A percentile compares a stretch with the other conserved stretches of the same genome.
These are phyloP conservation scores for Grus americana DNA, from an alignment of 2,113 vertebrate species.

Conservation along the genomic window DNA sequence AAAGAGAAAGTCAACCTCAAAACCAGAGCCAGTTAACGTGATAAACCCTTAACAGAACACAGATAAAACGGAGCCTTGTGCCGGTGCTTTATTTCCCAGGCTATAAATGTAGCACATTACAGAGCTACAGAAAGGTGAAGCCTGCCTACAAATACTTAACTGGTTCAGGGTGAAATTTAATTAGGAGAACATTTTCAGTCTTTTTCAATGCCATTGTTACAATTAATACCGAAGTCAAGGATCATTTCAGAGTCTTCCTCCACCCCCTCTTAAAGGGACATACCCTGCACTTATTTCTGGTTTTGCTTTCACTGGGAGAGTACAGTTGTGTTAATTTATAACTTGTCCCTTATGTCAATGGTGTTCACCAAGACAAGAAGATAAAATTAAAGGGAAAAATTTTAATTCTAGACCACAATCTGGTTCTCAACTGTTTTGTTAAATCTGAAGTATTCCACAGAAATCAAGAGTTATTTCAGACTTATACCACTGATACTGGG, in stretches of 20 bases:
- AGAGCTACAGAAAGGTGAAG: conserved; percentile 16
- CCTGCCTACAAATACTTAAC: conserved; percentile 16
- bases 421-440: neutral
- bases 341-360: neutral
- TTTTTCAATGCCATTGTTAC: neutral
- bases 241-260: neutral
- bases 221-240: neutral
- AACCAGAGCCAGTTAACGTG: conserved; percentile 32
- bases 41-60: conserved; percentile 42
- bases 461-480: neutral
- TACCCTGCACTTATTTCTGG: neutral
- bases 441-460: neutral
- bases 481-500: neutral
- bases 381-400: neutral
- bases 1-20: conserved; percentile 82
- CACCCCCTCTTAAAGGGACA: neutral
- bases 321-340: neutral
- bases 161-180: conserved; percentile 52
- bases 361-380: neutral
- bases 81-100: conserved; percentile 13
- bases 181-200: conserved; percentile 4
- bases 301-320: neutral
- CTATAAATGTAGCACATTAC: neutral
- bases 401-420: neutral
- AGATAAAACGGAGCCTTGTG: neutral